Evolutionary conservation across 2,113 vertebrate species (phyloP), one percentile per base, ranked within the genome.

Genomic region (Ammodytes marinus): DNA sequence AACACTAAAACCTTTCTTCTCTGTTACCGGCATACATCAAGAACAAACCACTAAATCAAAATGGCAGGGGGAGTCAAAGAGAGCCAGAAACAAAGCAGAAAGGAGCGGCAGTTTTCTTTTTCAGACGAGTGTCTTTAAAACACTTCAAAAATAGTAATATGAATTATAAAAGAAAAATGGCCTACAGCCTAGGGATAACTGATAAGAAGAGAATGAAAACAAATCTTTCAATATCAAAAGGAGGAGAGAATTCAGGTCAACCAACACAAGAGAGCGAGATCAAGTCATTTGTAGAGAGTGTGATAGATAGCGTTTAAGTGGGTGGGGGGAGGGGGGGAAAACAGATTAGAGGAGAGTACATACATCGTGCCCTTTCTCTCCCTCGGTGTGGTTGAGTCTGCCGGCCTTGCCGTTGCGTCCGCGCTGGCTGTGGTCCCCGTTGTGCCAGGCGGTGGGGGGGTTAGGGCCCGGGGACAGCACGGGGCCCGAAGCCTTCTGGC

Each of bases 331-430:
- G 57, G 80, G 74, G n/a, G 67, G 80, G 79, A 80, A 80, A 87
- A 86, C 70, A 87, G 71, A 89, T 79, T 78, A 95, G 94, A 96
- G 86, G 92, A 95, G 96, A 95, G 74, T 97, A 98, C 98, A 93
- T 99, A 99, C 98, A 97, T 99, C 95, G 91, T 95, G 93, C 85
- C 92, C 95, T 93, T 96, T 97, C 80, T 95, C 95, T 73, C 93
- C 93, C 17, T 93, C 89, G 82, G 86, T 47, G 77, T 95, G 92
- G 86, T 91, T 90, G 80, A 92, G 91, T 90, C 95, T 93, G 87
- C 92, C 93, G 77, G 96, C 95, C 91, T 95, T 96, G 93, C 97
- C 97, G 35, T 97, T 98, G 93, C 95, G 96, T 91, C 95, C 82
- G 86, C 95, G 95, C 88, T 96, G 96, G 89, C 94, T 65, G 90